Conservation (phyloP, 2,113 vertebrate genomes). For the Neogale vison region DNA sequence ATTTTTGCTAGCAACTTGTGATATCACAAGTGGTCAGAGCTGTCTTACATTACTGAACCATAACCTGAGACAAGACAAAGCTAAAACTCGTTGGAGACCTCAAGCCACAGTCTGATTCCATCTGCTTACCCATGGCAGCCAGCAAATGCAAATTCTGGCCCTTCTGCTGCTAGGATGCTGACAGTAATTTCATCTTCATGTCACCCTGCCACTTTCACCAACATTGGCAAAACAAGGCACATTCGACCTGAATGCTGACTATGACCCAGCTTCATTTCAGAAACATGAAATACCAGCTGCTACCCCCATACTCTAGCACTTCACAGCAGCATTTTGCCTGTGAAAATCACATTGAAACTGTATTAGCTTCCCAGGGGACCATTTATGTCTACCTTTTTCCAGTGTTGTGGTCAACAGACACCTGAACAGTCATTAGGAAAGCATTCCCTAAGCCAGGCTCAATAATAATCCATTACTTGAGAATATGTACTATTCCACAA, state of each 20-base stretch:
- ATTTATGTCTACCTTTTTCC: constrained; percentile 50
- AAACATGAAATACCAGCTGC: constrained; percentile 60
- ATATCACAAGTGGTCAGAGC: background rate
- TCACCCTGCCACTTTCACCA: constrained; percentile 56
- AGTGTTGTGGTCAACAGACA: constrained; percentile 8
- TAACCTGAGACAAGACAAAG: background rate
- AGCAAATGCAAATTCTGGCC: constrained; percentile 10
- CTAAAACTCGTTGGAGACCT: background rate
- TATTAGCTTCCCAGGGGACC: constrained; percentile 49
- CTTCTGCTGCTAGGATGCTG: constrained; percentile 15
- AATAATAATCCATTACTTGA: background rate
- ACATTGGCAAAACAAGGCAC: constrained; percentile 44
- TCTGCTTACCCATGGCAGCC: constrained; percentile 29
- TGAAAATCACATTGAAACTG: constrained; percentile 41
- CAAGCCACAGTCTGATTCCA: constrained; percentile 17
- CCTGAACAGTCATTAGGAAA: background rate
- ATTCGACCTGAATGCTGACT: constrained; percentile 47
- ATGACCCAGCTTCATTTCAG: constrained; percentile 36
- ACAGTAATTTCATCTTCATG: constrained; percentile 59
- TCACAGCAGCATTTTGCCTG: constrained; percentile 47
- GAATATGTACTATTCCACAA: background rate
- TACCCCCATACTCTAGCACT: constrained; percentile 42
- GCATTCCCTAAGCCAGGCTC: background rate
- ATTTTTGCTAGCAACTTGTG: background rate
- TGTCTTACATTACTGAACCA: background rate